These are phyloP conservation scores for Ceratosolen fusciceps DNA, from an alignment of 1,140 invertebrate genomes.

Conservation along the genomic window DNA sequence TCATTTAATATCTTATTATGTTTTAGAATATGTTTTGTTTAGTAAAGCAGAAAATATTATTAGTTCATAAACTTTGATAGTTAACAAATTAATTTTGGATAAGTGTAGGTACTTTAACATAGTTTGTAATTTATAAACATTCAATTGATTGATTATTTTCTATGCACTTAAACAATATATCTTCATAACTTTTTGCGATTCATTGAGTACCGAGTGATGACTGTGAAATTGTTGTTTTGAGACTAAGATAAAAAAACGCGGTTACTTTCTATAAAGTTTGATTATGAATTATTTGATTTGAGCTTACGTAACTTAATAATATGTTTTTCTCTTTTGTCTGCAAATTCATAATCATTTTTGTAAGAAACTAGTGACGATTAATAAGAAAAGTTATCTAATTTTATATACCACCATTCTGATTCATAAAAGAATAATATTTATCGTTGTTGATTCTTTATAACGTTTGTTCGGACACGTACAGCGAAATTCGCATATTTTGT, in stretches of 20 bases:
- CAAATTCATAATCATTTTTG: background rate
- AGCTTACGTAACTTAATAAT: slow-evolving; percentile 49
- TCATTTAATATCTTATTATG: no score
- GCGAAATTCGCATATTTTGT: slow-evolving; percentile 28
- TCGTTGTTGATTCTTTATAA: background rate
- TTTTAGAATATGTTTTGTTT: no score
- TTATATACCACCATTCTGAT: background rate
- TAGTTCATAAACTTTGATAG: no score
- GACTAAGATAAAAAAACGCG: slow-evolving; percentile 40
- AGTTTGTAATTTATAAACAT: slow-evolving; percentile 1
- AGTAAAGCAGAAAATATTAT: no score
- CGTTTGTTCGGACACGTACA: background rate
- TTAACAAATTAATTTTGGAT: background rate
- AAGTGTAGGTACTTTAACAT: background rate
- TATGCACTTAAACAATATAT: slow-evolving; percentile 28
- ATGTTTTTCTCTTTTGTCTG: slow-evolving; percentile 32
- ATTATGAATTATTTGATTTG: slow-evolving; percentile 45
- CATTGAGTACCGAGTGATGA: slow-evolving; percentile 35
- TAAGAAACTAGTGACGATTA: background rate
- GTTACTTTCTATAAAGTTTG: slow-evolving; percentile 1
- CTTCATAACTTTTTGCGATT: slow-evolving; percentile 24
- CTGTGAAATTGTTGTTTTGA: slow-evolving; percentile 45
- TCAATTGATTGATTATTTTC: slow-evolving; percentile 15
- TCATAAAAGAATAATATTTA: background rate
- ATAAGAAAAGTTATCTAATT: slow-evolving; percentile 5